phyloP scores from a whole-genome alignment of 2,888 invertebrate species.

The Tubulanus polymorphus region DNA sequence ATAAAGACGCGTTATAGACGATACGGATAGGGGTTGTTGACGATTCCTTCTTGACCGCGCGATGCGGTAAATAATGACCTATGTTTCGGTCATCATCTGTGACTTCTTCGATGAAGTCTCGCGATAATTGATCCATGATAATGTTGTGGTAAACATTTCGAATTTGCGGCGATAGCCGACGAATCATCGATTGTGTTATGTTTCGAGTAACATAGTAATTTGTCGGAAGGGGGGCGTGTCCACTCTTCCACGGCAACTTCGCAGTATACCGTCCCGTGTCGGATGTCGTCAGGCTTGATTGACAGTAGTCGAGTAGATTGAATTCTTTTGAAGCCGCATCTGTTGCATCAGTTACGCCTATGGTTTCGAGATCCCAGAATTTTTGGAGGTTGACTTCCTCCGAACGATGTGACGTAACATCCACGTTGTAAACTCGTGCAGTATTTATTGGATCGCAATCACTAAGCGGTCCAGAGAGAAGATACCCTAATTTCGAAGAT shows the following conservation, averaged over 20 bases:
- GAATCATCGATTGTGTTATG: background rate
- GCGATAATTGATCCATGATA: background rate
- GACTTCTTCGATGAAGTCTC: background rate
- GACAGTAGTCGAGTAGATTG: too few species aligned
- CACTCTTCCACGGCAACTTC: background rate
- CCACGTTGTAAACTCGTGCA: too few species aligned
- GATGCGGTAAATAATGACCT: conserved; percentile 20
- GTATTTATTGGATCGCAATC: too few species aligned
- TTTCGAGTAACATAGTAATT: background rate
- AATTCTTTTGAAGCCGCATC: too few species aligned
- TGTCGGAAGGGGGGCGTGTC: background rate
- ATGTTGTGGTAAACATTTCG: background rate
- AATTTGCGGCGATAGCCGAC: background rate
- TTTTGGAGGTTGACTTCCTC: too few species aligned
- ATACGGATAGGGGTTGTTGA: conserved; percentile 21
- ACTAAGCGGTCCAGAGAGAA: too few species aligned
- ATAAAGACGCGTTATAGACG: conserved; percentile 16
- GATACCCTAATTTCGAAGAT: too few species aligned
- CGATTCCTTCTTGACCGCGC: conserved; percentile 17
- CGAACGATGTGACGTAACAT: too few species aligned
- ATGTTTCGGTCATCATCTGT: background rate
- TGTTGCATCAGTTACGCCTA: too few species aligned
- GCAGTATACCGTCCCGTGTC: background rate
- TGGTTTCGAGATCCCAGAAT: too few species aligned
- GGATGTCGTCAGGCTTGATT: background rate